These are phyloP conservation scores for Anneissia japonica DNA, from an alignment of 35 echinoderm and acorn worm genomes.

Conservation along the genomic window DNA sequence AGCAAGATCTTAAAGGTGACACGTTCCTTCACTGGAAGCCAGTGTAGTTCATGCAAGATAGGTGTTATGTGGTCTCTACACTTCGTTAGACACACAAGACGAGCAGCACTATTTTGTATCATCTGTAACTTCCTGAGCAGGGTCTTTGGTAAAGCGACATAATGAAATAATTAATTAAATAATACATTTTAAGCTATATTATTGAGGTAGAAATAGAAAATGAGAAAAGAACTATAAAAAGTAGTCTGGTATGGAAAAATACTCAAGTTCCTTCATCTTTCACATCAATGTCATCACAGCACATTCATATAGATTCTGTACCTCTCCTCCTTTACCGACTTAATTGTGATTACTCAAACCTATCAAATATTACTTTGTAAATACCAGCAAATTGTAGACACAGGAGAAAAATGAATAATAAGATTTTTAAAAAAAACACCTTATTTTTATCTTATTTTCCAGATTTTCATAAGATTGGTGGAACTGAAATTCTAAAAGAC, in stretches of 20 bases:
- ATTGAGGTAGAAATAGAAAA: background rate
- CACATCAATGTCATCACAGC: too few relatives aligned
- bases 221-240: background rate
- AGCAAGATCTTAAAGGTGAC: slow-evolving; percentile 19
- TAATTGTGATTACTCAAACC: too few relatives aligned
- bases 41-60: slow-evolving; percentile 23
- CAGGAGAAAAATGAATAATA: too few relatives aligned
- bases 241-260: background rate
- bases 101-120: slow-evolving; percentile 42
- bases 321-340: too few relatives aligned
- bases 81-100: background rate
- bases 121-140: too few relatives aligned
- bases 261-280: too few relatives aligned
- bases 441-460: background rate
- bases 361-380: too few relatives aligned
- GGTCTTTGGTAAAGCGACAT: background rate
- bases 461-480: slow-evolving; percentile 89
- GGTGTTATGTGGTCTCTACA: slow-evolving; percentile 27
- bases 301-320: too few relatives aligned
- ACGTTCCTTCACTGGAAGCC: slow-evolving; percentile 32
- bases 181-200: too few relatives aligned
- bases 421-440: too few relatives aligned
- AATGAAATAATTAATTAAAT: background rate
- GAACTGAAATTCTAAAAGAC: slow-evolving; percentile 35
- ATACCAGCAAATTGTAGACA: too few relatives aligned